Conservation (phyloP, 2,888 invertebrate genomes). For the Catocala fraxini region DNA sequence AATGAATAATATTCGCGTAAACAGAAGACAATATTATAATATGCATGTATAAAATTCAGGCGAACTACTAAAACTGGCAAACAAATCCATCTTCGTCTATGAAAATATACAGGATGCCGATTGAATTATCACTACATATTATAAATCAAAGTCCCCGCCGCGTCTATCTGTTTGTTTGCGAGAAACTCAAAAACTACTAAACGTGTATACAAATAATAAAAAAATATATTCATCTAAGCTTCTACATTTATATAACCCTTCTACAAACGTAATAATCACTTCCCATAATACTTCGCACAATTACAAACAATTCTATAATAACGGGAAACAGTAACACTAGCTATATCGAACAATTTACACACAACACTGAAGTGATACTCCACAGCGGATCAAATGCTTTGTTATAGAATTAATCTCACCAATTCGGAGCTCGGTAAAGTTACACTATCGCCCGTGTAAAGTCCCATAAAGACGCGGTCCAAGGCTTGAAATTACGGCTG, state of each 20-base stretch:
- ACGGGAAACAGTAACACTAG: slow-evolving; percentile 9
- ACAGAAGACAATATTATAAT: too few relatives aligned
- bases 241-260: background rate
- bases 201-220: too few relatives aligned
- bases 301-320: slow-evolving; percentile 1
- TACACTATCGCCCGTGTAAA: slow-evolving; percentile 76
- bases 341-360: slow-evolving; percentile 29
- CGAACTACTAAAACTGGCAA: too few relatives aligned
- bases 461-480: slow-evolving; percentile 59
- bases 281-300: background rate
- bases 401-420: slow-evolving; percentile 74
- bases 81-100: too few relatives aligned
- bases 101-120: too few relatives aligned
- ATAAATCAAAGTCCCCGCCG: too few relatives aligned
- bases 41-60: too few relatives aligned
- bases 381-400: slow-evolving; percentile 62
- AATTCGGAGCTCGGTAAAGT: slow-evolving; percentile 72
- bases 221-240: too few relatives aligned
- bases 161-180: too few relatives aligned
- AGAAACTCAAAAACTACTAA: too few relatives aligned
- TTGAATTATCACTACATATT: too few relatives aligned
- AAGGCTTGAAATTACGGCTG: slow-evolving; percentile 33
- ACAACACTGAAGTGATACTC: slow-evolving; percentile 36
- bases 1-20: too few relatives aligned
- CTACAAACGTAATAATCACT: slow-evolving; percentile 3